Percentiles rank a stretch among this genome's conserved stretches.
phyloP scores from a whole-genome alignment of 53 echinoderm and acorn worm species.

The Patiria pectinifera region DNA sequence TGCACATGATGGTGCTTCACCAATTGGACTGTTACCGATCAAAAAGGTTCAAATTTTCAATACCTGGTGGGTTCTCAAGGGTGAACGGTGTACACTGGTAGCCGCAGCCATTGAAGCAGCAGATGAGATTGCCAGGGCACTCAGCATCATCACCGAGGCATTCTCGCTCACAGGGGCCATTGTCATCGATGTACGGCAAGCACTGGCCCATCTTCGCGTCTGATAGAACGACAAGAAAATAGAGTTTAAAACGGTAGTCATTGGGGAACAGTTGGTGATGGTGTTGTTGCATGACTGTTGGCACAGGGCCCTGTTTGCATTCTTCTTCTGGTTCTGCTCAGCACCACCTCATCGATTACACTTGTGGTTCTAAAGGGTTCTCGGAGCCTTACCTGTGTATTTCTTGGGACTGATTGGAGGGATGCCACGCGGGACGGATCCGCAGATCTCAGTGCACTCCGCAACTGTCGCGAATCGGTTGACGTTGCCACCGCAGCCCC shows the following conservation, averaged over 20 bases:
- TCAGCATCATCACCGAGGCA: slow-evolving; percentile 55
- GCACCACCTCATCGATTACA: neutral
- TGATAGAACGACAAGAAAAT: slow-evolving; percentile 5
- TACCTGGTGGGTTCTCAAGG: slow-evolving; percentile 27
- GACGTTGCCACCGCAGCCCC: slow-evolving; percentile 66
- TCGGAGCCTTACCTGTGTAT: slow-evolving; percentile 2
- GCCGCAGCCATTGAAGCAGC: slow-evolving; percentile 69
- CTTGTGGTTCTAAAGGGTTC: neutral
- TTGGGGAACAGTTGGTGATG: neutral
- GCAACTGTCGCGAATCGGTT: slow-evolving; percentile 53
- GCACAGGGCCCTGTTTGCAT: too few species aligned
- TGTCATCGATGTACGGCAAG: slow-evolving; percentile 1
- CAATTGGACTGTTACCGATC: too few species aligned
- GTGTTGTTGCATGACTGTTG: neutral
- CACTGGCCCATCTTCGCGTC: slow-evolving; percentile 58
- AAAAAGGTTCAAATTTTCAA: too few species aligned
- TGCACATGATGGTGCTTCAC: too few species aligned
- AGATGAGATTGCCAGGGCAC: slow-evolving; percentile 51
- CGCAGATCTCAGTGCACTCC: slow-evolving; percentile 52
- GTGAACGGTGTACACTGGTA: slow-evolving; percentile 29
- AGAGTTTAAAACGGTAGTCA: neutral
- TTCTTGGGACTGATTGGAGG: slow-evolving; percentile 13
- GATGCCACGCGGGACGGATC: slow-evolving; percentile 28
- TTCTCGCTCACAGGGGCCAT: slow-evolving; percentile 34
- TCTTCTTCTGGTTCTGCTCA: neutral